Evolutionary conservation across 2,797 vertebrate genomes (phyloP).

Genomic region (Scarus forsteni): DNA sequence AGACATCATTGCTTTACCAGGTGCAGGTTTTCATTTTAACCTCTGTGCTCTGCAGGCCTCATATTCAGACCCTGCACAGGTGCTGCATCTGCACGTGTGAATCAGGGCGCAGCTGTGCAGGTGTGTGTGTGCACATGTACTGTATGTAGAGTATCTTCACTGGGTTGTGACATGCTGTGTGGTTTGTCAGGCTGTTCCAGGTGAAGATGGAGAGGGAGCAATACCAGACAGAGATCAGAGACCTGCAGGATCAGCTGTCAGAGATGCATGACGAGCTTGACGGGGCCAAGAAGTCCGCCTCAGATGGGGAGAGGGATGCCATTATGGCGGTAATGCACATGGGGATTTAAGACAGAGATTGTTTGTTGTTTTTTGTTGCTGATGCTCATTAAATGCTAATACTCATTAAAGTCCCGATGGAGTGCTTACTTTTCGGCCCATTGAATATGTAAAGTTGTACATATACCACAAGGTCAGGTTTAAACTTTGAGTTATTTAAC

Average conservation of each 20-base stretch:
- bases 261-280: slow-evolving; percentile 99
- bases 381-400: too few species aligned
- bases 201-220: slow-evolving; percentile 97
- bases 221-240: slow-evolving; percentile 96
- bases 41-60: slow-evolving; percentile 29
- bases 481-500: too few species aligned
- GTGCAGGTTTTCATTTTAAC: slow-evolving; percentile 38
- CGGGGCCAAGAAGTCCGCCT: slow-evolving; percentile 84
- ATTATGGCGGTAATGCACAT: slow-evolving; percentile 88
- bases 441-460: too few species aligned
- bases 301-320: slow-evolving; percentile 88
- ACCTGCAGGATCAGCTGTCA: slow-evolving; percentile 98
- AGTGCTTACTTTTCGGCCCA: too few species aligned
- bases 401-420: too few species aligned
- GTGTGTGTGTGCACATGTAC: slow-evolving; percentile 25
- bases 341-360: too few species aligned
- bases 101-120: slow-evolving; percentile 51
- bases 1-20: slow-evolving; percentile 51
- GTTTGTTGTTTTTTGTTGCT: slow-evolving; percentile 5
- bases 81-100: slow-evolving; percentile 56
- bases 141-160: slow-evolving; percentile 11
- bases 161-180: slow-evolving; percentile 47
- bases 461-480: too few species aligned
- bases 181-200: slow-evolving; percentile 90
- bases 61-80: slow-evolving; percentile 44